phyloP scores from a whole-genome alignment of 2,888 invertebrate species.

The Hydrotaea diabolus region DNA sequence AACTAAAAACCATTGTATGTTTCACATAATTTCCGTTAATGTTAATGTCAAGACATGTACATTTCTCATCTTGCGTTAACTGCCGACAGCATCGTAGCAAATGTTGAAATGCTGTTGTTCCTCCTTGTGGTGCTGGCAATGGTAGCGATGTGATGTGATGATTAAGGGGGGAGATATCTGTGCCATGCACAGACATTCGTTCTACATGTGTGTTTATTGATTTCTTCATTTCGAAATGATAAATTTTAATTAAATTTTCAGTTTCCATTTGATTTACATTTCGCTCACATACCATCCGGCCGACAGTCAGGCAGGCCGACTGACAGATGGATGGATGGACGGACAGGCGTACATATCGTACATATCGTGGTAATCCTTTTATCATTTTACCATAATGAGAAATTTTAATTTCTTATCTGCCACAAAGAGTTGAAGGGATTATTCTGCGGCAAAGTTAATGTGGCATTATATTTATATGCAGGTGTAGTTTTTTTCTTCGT shows the following conservation, averaged over 20 bases:
- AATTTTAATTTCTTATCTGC: neutral
- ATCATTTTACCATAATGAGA: slow-evolving; percentile 10
- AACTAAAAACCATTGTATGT: slow-evolving; percentile 7
- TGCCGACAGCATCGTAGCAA: neutral
- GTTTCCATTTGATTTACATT: slow-evolving; percentile 2
- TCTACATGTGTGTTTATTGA: slow-evolving; percentile 8
- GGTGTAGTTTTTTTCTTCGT: too few species aligned
- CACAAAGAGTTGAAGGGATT: too few species aligned
- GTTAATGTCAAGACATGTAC: neutral
- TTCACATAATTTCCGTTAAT: slow-evolving; percentile 10
- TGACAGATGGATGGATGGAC: too few species aligned
- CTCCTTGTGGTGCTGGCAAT: neutral
- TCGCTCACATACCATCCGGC: neutral
- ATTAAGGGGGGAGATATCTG: too few species aligned
- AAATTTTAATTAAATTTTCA: slow-evolving; percentile 31
- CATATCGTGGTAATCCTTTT: neutral
- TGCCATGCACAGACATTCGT: neutral
- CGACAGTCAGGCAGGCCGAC: neutral
- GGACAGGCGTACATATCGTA: neutral
- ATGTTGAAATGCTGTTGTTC: neutral
- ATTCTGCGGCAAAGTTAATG: too few species aligned
- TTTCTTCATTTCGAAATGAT: slow-evolving; percentile 22
- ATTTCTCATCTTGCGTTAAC: neutral
- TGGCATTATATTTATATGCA: too few species aligned
- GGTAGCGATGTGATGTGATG: neutral